Base-by-base conservation (phyloP, 2,797 vertebrate genomes). In the Mionectes olivaceus region DNA sequence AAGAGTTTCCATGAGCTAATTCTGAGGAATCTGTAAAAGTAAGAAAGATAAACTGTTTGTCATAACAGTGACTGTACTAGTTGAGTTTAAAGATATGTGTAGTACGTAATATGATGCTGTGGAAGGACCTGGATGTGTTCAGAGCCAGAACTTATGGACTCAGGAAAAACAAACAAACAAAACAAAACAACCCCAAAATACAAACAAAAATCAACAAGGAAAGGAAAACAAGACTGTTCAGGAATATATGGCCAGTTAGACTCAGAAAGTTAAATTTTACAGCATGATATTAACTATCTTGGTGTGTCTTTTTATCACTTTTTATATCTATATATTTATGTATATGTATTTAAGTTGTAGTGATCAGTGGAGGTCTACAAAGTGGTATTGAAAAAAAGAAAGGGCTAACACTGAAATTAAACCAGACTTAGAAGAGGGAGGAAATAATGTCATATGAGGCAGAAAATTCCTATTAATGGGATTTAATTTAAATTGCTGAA, bases 381-480 rank as follows among this genome's bases (percentile, higher is more conserved):
- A 77, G 28, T 57, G 41, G 10, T 90, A 22, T 7, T 55, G 30
- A 27, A 53, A 82, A 28, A 90, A 74, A 80, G 8, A 68, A 49
- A 33, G 39, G n/a, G 7, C 21, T 50, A 33, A 23, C 3, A 43
- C 13, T 65, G 69, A 83, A 47, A 75, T 43, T 21, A 33, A 33
- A 7, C 32, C 77, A 67, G 32, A 27, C 77, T 79, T 89, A 73
- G 33, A 63, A 80, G 41, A 61, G 17, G 33, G 69, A 85, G 33
- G 43, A 81, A 94, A 61, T 91, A 30, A 56, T 43, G 19, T 70
- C 43, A 71, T 80, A 59, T 19, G 77, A 94, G 24, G 37, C 74
- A 85, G 65, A 89, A 83, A 88, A 70, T 88, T 83, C 32, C 35
- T 73, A 2, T 77, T 90, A 59, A 67, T 55, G 24, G 53, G 47